These are phyloP conservation scores for Odontesthes bonariensis DNA, from an alignment of 2,113 vertebrate genomes.

Conservation along the genomic window DNA sequence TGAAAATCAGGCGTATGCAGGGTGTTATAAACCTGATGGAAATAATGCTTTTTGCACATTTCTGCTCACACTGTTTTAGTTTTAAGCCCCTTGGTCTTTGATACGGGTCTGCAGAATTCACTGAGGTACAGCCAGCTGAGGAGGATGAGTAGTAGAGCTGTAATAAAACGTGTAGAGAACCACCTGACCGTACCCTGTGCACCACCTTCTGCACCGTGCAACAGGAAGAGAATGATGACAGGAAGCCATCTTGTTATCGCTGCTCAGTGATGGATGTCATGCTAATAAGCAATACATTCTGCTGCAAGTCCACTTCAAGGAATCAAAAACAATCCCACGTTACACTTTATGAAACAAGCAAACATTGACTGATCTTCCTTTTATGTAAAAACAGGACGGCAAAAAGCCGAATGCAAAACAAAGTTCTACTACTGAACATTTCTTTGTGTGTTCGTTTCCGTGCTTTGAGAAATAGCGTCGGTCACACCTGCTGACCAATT, in stretches of 20 bases:
- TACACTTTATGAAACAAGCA: conserved; percentile 68
- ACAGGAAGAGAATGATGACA: conserved; percentile 52
- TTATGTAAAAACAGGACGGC: conserved; percentile 35
- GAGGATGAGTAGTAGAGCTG: background rate
- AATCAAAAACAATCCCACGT: conserved; percentile 74
- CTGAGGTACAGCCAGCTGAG: too few relatives aligned
- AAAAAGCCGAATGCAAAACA: conserved; percentile 30
- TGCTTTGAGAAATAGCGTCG: background rate
- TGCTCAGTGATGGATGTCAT: conserved; percentile 64
- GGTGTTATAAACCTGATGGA: too few relatives aligned
- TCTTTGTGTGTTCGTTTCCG: too few relatives aligned
- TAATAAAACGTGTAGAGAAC: background rate
- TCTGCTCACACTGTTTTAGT: too few relatives aligned
- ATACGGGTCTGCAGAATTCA: too few relatives aligned
- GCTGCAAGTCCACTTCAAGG: conserved; percentile 75
- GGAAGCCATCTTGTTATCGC: conserved; percentile 59
- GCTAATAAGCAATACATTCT: conserved; percentile 77
- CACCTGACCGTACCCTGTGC: conserved; percentile 36
- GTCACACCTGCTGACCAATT: conserved; percentile 8
- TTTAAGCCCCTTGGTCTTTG: too few relatives aligned
- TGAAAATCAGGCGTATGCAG: too few relatives aligned
- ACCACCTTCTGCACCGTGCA: conserved; percentile 65
- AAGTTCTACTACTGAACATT: conserved; percentile 20
- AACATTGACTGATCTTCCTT: conserved; percentile 20
- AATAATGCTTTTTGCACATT: too few relatives aligned